phyloP scores from a whole-genome alignment of 2,113 vertebrate species.

The Gobius niger region DNA sequence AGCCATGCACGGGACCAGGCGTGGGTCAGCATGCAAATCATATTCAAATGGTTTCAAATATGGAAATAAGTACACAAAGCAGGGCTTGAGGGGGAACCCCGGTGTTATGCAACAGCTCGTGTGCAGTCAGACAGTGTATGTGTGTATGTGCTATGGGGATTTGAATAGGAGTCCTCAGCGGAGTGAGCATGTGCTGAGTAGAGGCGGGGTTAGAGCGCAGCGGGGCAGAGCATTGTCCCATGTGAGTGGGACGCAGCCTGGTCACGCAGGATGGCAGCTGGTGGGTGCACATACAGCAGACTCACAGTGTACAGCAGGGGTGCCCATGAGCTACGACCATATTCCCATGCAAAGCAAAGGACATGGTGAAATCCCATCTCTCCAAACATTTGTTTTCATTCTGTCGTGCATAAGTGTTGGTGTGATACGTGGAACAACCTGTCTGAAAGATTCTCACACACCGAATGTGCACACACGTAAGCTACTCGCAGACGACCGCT shows the following conservation, averaged over 20 bases:
- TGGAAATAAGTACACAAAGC: constrained; percentile 44
- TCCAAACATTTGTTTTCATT: no score
- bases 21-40: constrained; percentile 65
- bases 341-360: no score
- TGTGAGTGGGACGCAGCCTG: neutral
- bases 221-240: neutral
- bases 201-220: no score
- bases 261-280: neutral
- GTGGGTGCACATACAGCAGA: neutral
- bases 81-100: neutral
- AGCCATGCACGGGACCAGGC: constrained; percentile 22
- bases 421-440: no score
- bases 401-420: no score
- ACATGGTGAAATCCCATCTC: no score
- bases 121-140: neutral
- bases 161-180: neutral
- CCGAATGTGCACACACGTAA: no score
- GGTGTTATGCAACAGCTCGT: neutral
- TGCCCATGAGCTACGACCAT: no score
- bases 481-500: no score
- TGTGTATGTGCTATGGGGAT: neutral
- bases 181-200: neutral
- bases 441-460: no score
- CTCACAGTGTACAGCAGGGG: neutral
- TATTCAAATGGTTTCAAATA: constrained; percentile 71